phyloP scores from a whole-genome alignment of 2,113 vertebrate species.

The Pimephales promelas region DNA sequence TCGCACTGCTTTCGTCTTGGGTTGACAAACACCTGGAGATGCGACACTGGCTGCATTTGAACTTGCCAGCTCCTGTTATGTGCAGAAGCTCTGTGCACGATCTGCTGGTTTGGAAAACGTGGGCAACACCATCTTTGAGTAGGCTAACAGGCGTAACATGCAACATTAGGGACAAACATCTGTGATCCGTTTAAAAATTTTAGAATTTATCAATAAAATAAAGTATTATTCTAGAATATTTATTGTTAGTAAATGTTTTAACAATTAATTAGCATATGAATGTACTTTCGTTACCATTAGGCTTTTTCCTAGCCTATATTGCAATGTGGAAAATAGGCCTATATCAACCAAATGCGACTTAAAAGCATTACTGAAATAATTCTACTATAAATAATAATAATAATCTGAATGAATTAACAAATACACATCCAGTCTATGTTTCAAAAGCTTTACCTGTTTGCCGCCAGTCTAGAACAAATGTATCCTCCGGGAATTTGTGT shows the following conservation, averaged over 20 bases:
- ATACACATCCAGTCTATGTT: not conserved
- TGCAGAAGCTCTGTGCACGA: not conserved
- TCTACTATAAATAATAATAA: not conserved
- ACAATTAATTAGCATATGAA: not conserved
- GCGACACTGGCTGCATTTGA: not conserved
- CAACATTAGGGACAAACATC: not conserved
- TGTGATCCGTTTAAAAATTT: not conserved
- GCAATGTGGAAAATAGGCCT: not conserved
- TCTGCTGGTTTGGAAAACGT: not conserved
- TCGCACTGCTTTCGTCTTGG: not conserved
- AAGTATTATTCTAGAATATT: not conserved
- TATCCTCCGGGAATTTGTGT: slow-evolving; percentile 98
- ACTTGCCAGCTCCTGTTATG: not conserved
- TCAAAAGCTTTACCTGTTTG: slow-evolving; percentile 86
- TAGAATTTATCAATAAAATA: not conserved
- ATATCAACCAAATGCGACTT: not conserved
- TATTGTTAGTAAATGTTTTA: not conserved
- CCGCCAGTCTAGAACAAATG: slow-evolving; percentile 93
- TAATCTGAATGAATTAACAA: not conserved
- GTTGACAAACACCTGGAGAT: not conserved
- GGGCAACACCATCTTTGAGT: not conserved
- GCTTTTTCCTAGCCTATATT: not conserved
- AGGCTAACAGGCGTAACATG: not conserved
- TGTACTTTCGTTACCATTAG: not conserved
- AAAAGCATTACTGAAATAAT: not conserved